phyloP scores from a whole-genome alignment of 2,113 vertebrate species.

The Diadophis punctatus region DNA sequence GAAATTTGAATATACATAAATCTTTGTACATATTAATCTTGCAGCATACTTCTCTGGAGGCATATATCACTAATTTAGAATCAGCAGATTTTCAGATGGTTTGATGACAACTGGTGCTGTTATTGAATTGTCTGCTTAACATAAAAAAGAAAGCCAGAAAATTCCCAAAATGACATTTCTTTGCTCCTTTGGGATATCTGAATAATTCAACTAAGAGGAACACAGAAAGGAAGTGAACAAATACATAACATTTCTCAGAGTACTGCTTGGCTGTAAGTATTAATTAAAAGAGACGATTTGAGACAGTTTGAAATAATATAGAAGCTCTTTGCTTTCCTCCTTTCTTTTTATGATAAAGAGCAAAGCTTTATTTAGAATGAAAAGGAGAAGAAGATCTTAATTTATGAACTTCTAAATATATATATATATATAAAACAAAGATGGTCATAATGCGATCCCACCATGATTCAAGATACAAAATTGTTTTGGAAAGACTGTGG shows the following conservation, averaged over 20 bases:
- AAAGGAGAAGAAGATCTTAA: conserved; percentile 4
- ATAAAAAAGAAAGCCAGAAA: background rate
- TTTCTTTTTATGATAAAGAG: conserved; percentile 36
- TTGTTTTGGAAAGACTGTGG: background rate
- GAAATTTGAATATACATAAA: conserved; percentile 46
- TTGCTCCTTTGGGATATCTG: background rate
- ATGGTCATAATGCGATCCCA: background rate
- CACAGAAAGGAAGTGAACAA: background rate
- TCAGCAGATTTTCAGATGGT: conserved; percentile 41
- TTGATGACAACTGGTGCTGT: conserved; percentile 15
- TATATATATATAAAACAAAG: no score
- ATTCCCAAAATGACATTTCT: background rate
- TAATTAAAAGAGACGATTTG: conserved; percentile 7
- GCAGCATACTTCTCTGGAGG: background rate
- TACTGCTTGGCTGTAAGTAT: conserved; percentile 15
- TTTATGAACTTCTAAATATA: conserved; percentile 8
- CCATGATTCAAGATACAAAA: background rate
- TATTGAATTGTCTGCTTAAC: conserved; percentile 26
- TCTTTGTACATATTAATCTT: conserved; percentile 51
- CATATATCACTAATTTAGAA: conserved; percentile 14
- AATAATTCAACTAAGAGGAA: conserved; percentile 15
- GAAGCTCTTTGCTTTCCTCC: background rate
- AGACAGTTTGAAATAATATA: conserved; percentile 5
- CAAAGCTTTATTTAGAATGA: conserved; percentile 1
- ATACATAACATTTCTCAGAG: background rate